Evolutionary conservation across 2,797 vertebrate species (phyloP), one percentile per base, ranked within the genome.

Genomic region (Fundulus diaphanus): DNA sequence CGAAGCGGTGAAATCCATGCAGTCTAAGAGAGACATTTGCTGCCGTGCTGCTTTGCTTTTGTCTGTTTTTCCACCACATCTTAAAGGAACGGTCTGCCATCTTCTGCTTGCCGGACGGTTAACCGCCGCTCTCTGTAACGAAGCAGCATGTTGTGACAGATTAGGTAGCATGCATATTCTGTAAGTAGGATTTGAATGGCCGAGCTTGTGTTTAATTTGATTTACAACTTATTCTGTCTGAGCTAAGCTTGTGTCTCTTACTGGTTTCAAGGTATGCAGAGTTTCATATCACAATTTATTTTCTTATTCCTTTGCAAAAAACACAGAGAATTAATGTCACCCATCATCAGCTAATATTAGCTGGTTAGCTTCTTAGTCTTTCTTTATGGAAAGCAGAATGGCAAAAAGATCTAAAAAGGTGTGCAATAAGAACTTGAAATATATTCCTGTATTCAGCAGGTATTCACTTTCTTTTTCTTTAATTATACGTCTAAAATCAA

Each of bases 1-100:
- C 74, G 67, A 94, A 91, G 79, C 92, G 93, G 42, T 95, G 88
- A 94, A 70, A 80, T 68, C 1, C 1, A 31, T 69, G 9, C 42
- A 29, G 37, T 57, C 29, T 22, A 1, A 74, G 48, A 35, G 40
- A 78, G 80, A 74, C 24, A 22, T 31, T 77, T 56, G 20, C 33
- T 37, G 35, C 61, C 49, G 56, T 49, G 29, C 56, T 31, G 9
- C 48, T 59, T 57, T 22, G 31, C 27, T 57, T 18, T 65, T 13
- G 61, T 40, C 35, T 40, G 11, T 37, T 37, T 81, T 70, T 54
- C 46, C 49, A 48, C 44, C 73, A 35, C 68, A 40, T 59, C 35
- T 72, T 5, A 46, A 7, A 80, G 13, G 42, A 82, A 54, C 44
- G 7, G n/a, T 33, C 33, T 7, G 24, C 31, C 27, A 7, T 74